A percentile compares a stretch with the other conserved stretches of the same genome.
These are phyloP conservation scores for Mastacembelus armatus DNA, from an alignment of 2,797 vertebrate species.

Conservation along the genomic window DNA sequence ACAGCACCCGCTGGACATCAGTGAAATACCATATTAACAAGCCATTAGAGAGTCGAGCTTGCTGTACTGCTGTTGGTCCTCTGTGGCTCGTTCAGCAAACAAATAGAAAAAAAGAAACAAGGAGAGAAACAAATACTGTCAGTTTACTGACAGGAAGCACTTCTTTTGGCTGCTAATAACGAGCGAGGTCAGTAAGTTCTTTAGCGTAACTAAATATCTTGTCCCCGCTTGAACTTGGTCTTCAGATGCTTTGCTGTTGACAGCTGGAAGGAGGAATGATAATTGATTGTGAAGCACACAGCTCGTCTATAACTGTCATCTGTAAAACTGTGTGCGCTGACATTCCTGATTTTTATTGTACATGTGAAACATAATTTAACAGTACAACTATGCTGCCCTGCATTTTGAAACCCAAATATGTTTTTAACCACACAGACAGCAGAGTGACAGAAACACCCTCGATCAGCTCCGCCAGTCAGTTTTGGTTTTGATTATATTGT, in stretches of 20 bases:
- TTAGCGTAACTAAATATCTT: not conserved
- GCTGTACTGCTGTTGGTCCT: no score
- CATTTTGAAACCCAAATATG: not conserved
- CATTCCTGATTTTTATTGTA: not conserved
- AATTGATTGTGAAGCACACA: not conserved
- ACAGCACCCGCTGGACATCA: not conserved
- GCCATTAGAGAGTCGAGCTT: no score
- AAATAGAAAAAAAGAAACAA: not conserved
- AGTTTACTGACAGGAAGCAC: not conserved
- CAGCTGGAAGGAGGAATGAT: slow-evolving; percentile 1
- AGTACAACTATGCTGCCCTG: not conserved
- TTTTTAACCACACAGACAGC: not conserved
- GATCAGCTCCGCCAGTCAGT: slow-evolving; percentile 26
- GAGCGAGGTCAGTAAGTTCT: not conserved
- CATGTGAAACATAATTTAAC: no score
- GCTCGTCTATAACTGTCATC: not conserved
- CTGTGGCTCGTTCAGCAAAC: not conserved
- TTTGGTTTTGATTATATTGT: slow-evolving; percentile 8
- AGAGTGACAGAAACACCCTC: not conserved
- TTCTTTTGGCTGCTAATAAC: not conserved
- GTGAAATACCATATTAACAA: not conserved
- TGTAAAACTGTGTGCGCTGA: not conserved
- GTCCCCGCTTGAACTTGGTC: not conserved
- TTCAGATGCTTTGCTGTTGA: slow-evolving; percentile 10
- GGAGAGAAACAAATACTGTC: not conserved